phyloP scores from a whole-genome alignment of 1,140 invertebrate species.

The Cyphomyrmex costatus region DNA sequence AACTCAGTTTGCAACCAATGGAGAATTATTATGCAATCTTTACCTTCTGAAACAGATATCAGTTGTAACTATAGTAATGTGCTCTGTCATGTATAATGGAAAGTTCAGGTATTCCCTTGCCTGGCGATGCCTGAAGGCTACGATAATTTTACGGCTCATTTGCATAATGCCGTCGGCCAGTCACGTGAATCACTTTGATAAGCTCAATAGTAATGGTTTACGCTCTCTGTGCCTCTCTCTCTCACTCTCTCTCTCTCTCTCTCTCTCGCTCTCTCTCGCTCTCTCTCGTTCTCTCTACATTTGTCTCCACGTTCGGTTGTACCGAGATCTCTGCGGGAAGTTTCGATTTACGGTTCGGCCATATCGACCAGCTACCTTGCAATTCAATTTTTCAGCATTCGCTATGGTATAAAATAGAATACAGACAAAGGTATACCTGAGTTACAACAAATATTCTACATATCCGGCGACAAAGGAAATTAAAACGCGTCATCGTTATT shows the following conservation, averaged over 20 bases:
- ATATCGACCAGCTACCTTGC: conserved; percentile 3
- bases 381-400: conserved; percentile 56
- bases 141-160: conserved; percentile 74
- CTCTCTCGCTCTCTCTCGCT: neutral
- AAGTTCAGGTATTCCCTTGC: conserved; percentile 66
- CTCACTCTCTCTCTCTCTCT: conserved; percentile 16
- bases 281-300: neutral
- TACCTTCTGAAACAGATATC: conserved; percentile 46
- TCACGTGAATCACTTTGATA: conserved; percentile 76
- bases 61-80: conserved; percentile 26
- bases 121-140: conserved; percentile 64
- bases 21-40: conserved; percentile 57
- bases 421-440: conserved; percentile 26
- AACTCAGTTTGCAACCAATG: conserved; percentile 30
- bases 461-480: conserved; percentile 33
- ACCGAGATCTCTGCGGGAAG: conserved; percentile 21
- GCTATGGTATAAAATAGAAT: conserved; percentile 34
- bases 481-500: conserved; percentile 46
- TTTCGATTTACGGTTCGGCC: conserved; percentile 47
- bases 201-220: conserved; percentile 74
- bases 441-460: conserved; percentile 3
- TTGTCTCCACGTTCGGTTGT: conserved; percentile 56
- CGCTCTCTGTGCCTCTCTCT: conserved; percentile 27
- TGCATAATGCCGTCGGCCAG: conserved; percentile 71
- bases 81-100: conserved; percentile 48